Percentiles rank a stretch among this genome's conserved stretches.
Evolutionary conservation across 2,888 invertebrate species (phyloP).

Genomic region (Cephus pygmeus): DNA sequence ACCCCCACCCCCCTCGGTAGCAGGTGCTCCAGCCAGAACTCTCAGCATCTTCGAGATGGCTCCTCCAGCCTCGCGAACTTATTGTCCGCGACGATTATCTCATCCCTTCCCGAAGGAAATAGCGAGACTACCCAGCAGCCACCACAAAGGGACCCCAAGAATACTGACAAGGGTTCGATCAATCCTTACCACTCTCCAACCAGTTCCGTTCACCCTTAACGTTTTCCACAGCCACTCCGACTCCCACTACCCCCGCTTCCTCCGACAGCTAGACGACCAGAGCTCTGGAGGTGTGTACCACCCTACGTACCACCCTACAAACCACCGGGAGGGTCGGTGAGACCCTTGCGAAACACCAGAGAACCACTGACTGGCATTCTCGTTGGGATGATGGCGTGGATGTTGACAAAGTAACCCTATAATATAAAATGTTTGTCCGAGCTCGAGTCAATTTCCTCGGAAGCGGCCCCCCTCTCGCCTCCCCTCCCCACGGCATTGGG

Average conservation of each 20-base stretch:
- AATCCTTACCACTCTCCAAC: not conserved
- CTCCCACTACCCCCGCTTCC: not conserved
- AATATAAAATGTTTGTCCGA: constrained; percentile 43
- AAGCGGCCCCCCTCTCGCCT: constrained; percentile 3
- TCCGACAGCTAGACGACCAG: not conserved
- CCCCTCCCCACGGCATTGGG: not conserved
- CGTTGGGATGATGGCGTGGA: constrained; percentile 29
- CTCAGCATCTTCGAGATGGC: constrained; percentile 21
- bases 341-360: constrained; percentile 5
- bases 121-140: not conserved
- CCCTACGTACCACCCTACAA: too few relatives aligned
- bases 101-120: constrained; percentile 31
- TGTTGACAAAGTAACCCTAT: constrained; percentile 44
- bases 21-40: not conserved
- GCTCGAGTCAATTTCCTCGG: constrained; percentile 37
- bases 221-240: not conserved
- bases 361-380: constrained; percentile 27
- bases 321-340: too few relatives aligned
- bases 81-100: constrained; percentile 49
- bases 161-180: not conserved
- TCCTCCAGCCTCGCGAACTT: constrained; percentile 32
- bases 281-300: too few relatives aligned
- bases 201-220: not conserved
- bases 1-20: too few relatives aligned
- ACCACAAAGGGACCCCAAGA: not conserved